Base-by-base conservation (phyloP, 2,888 invertebrate genomes). In the Drosophila aldrichi region DNA sequence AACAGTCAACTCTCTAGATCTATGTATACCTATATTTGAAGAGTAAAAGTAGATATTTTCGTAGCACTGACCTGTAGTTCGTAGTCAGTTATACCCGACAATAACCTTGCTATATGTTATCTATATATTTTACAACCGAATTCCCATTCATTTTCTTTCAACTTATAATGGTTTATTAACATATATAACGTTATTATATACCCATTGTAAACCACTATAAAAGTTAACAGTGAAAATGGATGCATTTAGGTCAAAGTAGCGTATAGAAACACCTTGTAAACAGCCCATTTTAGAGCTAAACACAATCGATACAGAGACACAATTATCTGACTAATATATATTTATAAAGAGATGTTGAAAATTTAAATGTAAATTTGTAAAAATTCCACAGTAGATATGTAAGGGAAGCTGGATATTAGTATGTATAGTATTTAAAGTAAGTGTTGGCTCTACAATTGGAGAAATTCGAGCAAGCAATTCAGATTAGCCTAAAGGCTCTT, bases 151-250 rank as follows among this genome's bases (percentile, higher is more conserved):
- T 49, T 49, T 32, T 49, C 20, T 2, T 14, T 49, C 1, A 8
- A 0, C 32, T 34, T 14, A 12, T 10, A 32, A 14, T 34, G 4
- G 3, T 20, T 32, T 32, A 49, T 49, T 49, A 49, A 49, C 49
- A 49, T 49, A 49, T 32, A 34, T 34, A 49, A 32, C 32, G 32
- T 29, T 34, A 49, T 34, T 34, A 34, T 34, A 18, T 49, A 8
- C 32, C 32, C 32, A 49, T 49, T 49, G 32, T 49, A 8, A 14
- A 8, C 8, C 18, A 8, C 18, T 3, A 49, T 20, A 18, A 49
- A 32, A 18, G 7, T 32, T 18, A 49, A 32, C 32, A 14, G 18
- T 7, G 18, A 49, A 20, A 34, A 14, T 34, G 3, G 1, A 49
- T 32, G 32, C 14, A 49, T 49, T 18, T 34, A 14, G 49, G 34